Percentiles rank a stretch among this genome's conserved stretches.
Conservation (phyloP, 2,797 vertebrate genomes). For the Eulemur rubriventer region DNA sequence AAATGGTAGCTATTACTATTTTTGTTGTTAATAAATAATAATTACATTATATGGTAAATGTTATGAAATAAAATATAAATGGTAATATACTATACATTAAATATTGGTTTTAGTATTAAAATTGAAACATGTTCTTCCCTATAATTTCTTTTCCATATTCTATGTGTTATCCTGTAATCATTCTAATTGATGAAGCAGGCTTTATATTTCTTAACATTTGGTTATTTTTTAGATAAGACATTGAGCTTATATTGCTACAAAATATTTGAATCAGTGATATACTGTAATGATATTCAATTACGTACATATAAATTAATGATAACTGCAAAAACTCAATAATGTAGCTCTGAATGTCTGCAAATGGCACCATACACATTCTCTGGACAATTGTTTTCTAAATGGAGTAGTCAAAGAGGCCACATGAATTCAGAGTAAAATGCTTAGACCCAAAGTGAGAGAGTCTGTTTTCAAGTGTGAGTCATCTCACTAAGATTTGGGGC, state of each 20-base stretch:
- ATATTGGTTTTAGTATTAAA: background rate
- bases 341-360: background rate
- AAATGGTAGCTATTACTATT: background rate
- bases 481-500: background rate
- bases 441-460: background rate
- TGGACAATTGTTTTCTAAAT: background rate
- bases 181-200: background rate
- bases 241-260: background rate
- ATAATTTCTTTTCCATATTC: background rate
- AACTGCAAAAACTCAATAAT: background rate
- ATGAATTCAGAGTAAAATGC: conserved; percentile 1
- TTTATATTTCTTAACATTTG: background rate
- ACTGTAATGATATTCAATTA: background rate
- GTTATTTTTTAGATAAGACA: background rate
- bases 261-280: background rate
- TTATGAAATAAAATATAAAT: background rate
- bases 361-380: background rate
- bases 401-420: background rate
- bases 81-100: background rate
- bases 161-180: background rate
- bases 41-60: background rate
- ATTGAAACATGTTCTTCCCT: background rate
- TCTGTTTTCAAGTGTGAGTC: background rate
- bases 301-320: background rate
- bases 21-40: background rate